phyloP scores from a whole-genome alignment of 53 echinoderm and acorn worm genomes.

The Patiria pectinifera region DNA sequence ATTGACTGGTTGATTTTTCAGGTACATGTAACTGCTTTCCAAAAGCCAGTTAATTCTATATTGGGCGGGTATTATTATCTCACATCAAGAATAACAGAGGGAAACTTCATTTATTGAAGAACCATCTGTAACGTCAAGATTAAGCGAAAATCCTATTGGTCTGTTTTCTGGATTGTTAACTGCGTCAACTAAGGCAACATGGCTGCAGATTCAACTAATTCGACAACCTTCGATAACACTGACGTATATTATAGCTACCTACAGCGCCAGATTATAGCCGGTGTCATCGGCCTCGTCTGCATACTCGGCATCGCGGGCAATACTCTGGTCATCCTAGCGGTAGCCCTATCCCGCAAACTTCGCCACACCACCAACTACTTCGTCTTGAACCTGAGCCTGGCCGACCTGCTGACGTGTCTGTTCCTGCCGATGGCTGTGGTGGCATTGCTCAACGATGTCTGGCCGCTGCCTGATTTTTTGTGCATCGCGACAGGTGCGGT shows the following conservation, averaged over 20 bases:
- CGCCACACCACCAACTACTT: slow-evolving; percentile 47
- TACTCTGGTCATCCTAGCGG: slow-evolving; percentile 42
- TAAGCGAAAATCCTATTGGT: too few relatives aligned
- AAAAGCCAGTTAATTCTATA: too few relatives aligned
- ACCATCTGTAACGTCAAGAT: too few relatives aligned
- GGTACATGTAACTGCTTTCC: too few relatives aligned
- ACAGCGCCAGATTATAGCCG: not conserved
- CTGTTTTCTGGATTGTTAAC: too few relatives aligned
- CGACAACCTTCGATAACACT: not conserved
- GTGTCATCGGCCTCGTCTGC: not conserved
- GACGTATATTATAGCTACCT: slow-evolving; percentile 2
- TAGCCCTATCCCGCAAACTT: slow-evolving; percentile 41
- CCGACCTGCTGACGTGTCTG: slow-evolving; percentile 42
- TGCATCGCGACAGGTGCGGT: slow-evolving; percentile 50
- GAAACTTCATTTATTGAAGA: too few relatives aligned
- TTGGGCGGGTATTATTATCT: too few relatives aligned
- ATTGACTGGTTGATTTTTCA: too few relatives aligned
- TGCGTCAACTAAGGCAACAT: not conserved
- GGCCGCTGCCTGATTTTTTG: slow-evolving; percentile 71
- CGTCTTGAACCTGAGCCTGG: slow-evolving; percentile 51
- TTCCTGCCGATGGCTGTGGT: slow-evolving; percentile 36
- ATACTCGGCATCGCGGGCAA: slow-evolving; percentile 43
- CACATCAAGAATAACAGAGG: too few relatives aligned
- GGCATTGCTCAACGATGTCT: slow-evolving; percentile 34
- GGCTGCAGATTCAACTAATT: not conserved